Evolutionary conservation across 2,797 vertebrate genomes (phyloP), one percentile per base, ranked within the genome.

Genomic region (Labroides dimidiatus): DNA sequence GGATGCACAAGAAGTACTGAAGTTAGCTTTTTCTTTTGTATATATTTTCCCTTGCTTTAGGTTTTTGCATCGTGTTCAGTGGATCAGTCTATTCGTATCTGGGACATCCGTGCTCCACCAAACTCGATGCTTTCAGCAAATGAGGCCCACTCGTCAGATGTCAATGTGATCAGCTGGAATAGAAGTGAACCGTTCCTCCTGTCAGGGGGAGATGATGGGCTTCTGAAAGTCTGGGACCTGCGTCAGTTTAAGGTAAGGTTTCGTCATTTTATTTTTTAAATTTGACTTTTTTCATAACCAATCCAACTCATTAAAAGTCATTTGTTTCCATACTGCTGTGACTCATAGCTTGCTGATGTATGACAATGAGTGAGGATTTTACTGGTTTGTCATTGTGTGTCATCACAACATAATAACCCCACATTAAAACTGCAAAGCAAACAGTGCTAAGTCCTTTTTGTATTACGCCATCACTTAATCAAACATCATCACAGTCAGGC

Each of bases 111-210:
- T 6, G 93, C 97, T 4, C 94, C 94, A 0, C 96, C 96, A 2
- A 96, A 95, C 72, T 98, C 96, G 23, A 97, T 97, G 96, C 94
- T 97, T 21, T 93, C 94, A 3, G 93, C 93, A 2, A 69, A 91
- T 17, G 75, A 88, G 3, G 96, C 96, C 4, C 96, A 97, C 16
- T 78, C 93, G 0, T 94, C 95, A 0, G 97, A 98, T 0, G 81
- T 96, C 69, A 98, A 98, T 0, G 96, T 97, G 24, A 96, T 97
- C 90, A 96, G 93, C 89, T 98, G 97, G 97, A 97, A 96, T 87
- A 86, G 72, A 67, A 93, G 78, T 0, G 97, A 98, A 82, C 96
- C 97, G 11, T 98, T 98, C 81, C 79, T 98, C 30, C 90, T 97
- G 62, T 97, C 96, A 0, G 97, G 97, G 0, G 97, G 96, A 0